These are phyloP conservation scores for Synanthedon formicaeformis DNA, from an alignment of 2,888 invertebrate genomes.

Conservation along the genomic window DNA sequence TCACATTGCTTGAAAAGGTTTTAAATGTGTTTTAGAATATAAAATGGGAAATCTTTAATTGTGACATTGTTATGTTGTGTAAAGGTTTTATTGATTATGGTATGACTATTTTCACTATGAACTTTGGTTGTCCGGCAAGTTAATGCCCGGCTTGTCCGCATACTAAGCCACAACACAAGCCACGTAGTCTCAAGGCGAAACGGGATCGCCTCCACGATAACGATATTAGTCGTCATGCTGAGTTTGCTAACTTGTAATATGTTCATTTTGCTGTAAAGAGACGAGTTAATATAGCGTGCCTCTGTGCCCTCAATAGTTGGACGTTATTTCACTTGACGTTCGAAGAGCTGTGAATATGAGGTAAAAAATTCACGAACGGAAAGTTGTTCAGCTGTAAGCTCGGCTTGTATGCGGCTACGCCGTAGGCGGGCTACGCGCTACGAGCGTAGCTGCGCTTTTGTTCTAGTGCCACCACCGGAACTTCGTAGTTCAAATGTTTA, in stretches of 20 bases:
- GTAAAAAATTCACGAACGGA: not conserved
- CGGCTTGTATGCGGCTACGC: conserved; percentile 10
- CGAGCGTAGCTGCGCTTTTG: conserved; percentile 11
- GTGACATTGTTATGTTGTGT: too few relatives aligned
- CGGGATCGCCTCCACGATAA: not conserved
- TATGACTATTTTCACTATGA: not conserved
- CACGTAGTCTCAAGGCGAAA: not conserved
- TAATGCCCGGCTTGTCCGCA: not conserved
- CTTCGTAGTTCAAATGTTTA: too few relatives aligned
- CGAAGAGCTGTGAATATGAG: not conserved
- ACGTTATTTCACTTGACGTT: not conserved
- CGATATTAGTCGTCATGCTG: not conserved
- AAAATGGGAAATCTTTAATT: too few relatives aligned
- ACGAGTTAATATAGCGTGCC: not conserved
- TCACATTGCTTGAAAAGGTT: too few relatives aligned
- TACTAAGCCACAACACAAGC: not conserved
- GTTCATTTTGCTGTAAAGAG: not conserved
- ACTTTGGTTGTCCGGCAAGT: not conserved
- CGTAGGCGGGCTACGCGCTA: conserved; percentile 17
- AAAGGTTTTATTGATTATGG: too few relatives aligned
- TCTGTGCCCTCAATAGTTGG: too few relatives aligned
- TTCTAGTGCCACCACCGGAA: not conserved
- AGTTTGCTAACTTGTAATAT: not conserved
- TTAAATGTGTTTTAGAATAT: too few relatives aligned
- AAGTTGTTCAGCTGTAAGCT: not conserved